Conservation (phyloP, 2,888 invertebrate species). For the Cheilosia vernalis region DNA sequence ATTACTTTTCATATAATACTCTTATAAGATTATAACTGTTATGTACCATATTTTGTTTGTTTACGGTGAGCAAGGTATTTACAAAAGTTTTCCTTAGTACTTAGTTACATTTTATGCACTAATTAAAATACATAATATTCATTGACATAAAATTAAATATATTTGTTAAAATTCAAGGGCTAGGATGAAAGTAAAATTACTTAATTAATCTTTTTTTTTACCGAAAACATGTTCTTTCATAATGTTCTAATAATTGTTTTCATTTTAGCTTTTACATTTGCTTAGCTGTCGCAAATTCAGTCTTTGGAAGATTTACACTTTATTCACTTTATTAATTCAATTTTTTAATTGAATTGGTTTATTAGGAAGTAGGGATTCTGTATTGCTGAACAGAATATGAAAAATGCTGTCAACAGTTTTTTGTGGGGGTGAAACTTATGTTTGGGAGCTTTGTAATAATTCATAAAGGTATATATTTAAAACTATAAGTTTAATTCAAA, state of each 20-base stretch:
- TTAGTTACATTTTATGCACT: constrained; percentile 48
- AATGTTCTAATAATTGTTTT: constrained; percentile 63
- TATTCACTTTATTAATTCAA: constrained; percentile 46
- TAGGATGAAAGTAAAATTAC: constrained; percentile 23
- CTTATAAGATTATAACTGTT: constrained; percentile 57
- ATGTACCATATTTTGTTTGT: constrained; percentile 25
- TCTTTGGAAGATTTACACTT: constrained; percentile 73
- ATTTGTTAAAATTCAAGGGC: constrained; percentile 38
- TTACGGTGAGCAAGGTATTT: constrained; percentile 65
- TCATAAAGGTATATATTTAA: background rate
- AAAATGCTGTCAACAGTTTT: background rate
- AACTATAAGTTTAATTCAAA: background rate
- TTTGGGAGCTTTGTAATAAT: too few species aligned
- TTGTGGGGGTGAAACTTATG: background rate
- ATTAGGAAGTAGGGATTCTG: constrained; percentile 9
- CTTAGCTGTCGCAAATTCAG: constrained; percentile 71
- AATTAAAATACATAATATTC: constrained; percentile 37
- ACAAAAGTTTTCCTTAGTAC: constrained; percentile 41
- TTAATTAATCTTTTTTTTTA: constrained; percentile 3
- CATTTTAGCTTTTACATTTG: constrained; percentile 64
- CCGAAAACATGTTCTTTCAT: constrained; percentile 22
- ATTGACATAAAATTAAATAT: constrained; percentile 38
- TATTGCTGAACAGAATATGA: background rate
- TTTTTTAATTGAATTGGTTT: constrained; percentile 29
- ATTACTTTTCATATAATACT: constrained; percentile 42